Evolutionary conservation across 2,797 vertebrate species (phyloP), one percentile per base, ranked within the genome.

Genomic region (Ctenochaetus hawaiiensis): DNA sequence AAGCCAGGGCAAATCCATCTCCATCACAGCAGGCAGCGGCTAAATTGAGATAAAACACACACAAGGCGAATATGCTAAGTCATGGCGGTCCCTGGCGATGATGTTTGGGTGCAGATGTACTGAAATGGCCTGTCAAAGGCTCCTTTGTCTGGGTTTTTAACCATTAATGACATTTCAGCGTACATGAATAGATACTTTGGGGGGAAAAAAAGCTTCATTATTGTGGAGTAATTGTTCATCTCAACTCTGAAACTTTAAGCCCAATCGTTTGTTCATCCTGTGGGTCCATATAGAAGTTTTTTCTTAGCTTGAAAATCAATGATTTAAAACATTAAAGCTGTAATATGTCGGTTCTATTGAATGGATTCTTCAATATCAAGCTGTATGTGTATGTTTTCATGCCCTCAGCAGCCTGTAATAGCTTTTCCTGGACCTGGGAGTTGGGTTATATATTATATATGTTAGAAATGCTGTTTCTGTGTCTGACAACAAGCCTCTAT

Each of bases 11-110:
- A 66, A 66, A 66, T 87, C 51, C 48, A 64, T 82, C 72, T 81
- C 30, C 34, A 69, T 82, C 74, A 37, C 81, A 81, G 65, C 77
- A 83, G 60, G 72, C 58, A 66, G 78, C 18, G 8, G 63, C 82
- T 76, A 63, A 74, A 86, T 72, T 58, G 59, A 84, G 77, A 86
- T 78, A 18, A 85, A 82, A 69, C 61, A 72, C 44, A 75, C 51
- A 51, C 57, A 67, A 77, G n/a, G 45, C 48, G n/a, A 69, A 75
- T 47, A 49, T 70, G 71, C 54, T 16, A 72, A 81, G 72, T 70
- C 43, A 65, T 23, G 26, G 10, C 48, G 14, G 65, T 39, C 12
- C 30, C 8, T 18, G 48, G 34, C 67, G 39, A 48, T 59, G 44
- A 68, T 56, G 44, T 73, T n/a, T 66, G 63, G 75, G 54, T 58